phyloP scores from a whole-genome alignment of 2,113 vertebrate genomes.

The Erythrolamprus reginae region DNA sequence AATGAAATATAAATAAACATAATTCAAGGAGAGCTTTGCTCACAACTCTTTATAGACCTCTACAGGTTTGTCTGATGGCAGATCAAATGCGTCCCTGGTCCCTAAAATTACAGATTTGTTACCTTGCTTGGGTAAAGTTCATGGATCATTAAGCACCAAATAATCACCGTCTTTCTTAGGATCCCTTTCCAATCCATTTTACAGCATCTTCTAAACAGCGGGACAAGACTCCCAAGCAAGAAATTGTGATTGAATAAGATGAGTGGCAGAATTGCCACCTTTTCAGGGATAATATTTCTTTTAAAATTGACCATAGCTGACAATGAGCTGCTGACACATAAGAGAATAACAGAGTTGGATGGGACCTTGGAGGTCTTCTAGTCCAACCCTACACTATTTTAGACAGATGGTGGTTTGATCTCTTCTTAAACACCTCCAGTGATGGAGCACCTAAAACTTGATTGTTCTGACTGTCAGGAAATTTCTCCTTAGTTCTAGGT shows the following conservation, averaged over 20 bases:
- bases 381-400: too few species aligned
- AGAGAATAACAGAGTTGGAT: too few species aligned
- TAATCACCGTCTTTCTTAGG: conserved; percentile 33
- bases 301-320: conserved; percentile 62
- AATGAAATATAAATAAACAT: neutral
- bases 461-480: too few species aligned
- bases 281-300: conserved; percentile 56
- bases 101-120: neutral
- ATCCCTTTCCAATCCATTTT: conserved; percentile 12
- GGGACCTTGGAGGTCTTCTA: too few species aligned
- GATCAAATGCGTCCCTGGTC: neutral
- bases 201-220: conserved; percentile 36
- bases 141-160: conserved; percentile 53
- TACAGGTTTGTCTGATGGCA: neutral
- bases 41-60: neutral
- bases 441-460: too few species aligned
- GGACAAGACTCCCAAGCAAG: conserved; percentile 39
- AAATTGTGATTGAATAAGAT: conserved; percentile 68
- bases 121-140: conserved; percentile 1
- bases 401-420: too few species aligned
- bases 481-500: too few species aligned
- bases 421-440: too few species aligned
- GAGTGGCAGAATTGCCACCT: conserved; percentile 29
- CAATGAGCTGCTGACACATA: conserved; percentile 36
- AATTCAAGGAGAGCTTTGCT: neutral